A percentile compares a stretch with the other conserved stretches of the same genome.
Evolutionary conservation across 2,113 vertebrate genomes (phyloP).

Genomic region (Thalassoma bifasciatum): DNA sequence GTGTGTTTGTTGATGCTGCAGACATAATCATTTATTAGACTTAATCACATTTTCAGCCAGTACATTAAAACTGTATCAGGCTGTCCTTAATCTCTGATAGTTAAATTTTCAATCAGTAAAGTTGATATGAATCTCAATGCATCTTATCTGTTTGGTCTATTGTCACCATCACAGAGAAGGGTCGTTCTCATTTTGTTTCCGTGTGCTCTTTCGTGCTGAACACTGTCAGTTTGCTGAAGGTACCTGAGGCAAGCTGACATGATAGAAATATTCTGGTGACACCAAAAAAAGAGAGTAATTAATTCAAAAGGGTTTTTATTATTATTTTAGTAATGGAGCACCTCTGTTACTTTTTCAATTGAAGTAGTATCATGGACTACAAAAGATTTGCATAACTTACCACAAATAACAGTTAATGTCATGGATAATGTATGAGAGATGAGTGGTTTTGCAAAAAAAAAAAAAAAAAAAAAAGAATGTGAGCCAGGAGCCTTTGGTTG

Average conservation of each 20-base stretch:
- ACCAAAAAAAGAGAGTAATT: not conserved
- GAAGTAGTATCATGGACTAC: too few species aligned
- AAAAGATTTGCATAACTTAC: too few species aligned
- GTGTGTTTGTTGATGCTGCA: not conserved
- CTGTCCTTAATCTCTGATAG: conserved; percentile 33
- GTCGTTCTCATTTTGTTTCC: conserved; percentile 18
- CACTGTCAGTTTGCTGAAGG: not conserved
- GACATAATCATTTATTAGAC: conserved; percentile 30
- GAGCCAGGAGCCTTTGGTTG: too few species aligned
- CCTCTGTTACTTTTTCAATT: not conserved
- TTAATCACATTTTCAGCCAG: conserved; percentile 29
- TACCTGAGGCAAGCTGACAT: not conserved
- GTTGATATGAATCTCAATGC: conserved; percentile 39
- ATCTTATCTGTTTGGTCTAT: conserved; percentile 36
- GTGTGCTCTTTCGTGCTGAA: not conserved
- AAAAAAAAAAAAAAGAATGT: too few species aligned
- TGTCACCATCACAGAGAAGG: conserved; percentile 10
- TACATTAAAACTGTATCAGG: conserved; percentile 34
- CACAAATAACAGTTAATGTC: too few species aligned
- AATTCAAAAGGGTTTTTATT: not conserved
- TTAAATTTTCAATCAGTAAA: conserved; percentile 54
- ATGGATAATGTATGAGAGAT: too few species aligned
- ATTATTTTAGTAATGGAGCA: not conserved
- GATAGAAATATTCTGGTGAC: not conserved
- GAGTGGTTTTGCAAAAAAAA: too few species aligned